Conservation (phyloP, 1,140 invertebrate species). For the Trachelipus rathkii region DNA sequence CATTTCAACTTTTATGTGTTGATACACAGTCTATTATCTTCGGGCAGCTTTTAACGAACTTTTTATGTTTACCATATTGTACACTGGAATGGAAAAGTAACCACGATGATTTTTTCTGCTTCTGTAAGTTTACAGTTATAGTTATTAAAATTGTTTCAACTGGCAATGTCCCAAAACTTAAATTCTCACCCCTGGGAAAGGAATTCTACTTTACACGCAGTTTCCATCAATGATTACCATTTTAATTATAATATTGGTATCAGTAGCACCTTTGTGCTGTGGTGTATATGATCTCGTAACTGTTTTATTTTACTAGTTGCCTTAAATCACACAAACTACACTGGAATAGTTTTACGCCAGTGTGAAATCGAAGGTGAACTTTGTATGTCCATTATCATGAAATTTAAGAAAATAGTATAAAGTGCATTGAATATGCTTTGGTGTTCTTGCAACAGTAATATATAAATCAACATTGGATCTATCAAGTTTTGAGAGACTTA, state of each 20-base stretch:
- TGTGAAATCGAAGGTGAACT: constrained; percentile 52
- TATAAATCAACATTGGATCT: constrained; percentile 42
- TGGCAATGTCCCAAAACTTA: constrained; percentile 38
- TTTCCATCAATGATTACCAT: constrained; percentile 40
- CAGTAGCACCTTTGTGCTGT: constrained; percentile 31
- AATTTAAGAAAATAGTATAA: constrained; percentile 41
- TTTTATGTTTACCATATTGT: constrained; percentile 30
- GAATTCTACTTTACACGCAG: constrained; percentile 39
- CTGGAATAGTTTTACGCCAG: constrained; percentile 50
- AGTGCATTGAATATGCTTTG: constrained; percentile 32
- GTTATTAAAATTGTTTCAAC: constrained; percentile 36
- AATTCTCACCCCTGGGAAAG: constrained; percentile 37
- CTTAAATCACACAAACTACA: constrained; percentile 48
- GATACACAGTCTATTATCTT: constrained; percentile 40
- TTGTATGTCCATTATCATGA: constrained; percentile 46
- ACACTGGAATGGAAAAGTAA: constrained; percentile 37
- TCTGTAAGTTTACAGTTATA: constrained; percentile 41
- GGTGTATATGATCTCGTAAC: constrained; percentile 50
- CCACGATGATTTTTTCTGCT: constrained; percentile 35
- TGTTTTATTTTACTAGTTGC: constrained; percentile 52
- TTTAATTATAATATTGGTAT: constrained; percentile 38
- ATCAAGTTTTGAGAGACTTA: constrained; percentile 41
- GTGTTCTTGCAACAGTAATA: constrained; percentile 39
- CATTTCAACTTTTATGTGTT: constrained; percentile 29
- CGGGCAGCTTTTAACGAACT: constrained; percentile 37